Percentiles rank a stretch among this genome's conserved stretches.
These are phyloP conservation scores for Galeruca laticollis DNA, from an alignment of 2,888 invertebrate species.

Conservation along the genomic window DNA sequence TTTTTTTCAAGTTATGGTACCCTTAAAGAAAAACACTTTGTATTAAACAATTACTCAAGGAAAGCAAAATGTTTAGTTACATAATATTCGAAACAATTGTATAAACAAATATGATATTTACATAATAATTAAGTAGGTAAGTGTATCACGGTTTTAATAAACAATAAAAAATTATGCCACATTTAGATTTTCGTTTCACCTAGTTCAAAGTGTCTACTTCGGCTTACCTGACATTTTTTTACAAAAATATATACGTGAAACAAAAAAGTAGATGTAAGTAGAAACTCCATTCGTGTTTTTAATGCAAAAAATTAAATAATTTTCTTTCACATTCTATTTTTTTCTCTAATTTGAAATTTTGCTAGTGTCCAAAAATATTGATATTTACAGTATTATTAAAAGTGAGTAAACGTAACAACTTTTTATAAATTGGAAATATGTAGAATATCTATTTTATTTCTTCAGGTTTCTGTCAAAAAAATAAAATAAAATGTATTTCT, in stretches of 20 bases:
- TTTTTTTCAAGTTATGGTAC: too few species aligned
- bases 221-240: neutral
- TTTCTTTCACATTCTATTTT: too few species aligned
- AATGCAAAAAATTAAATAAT: too few species aligned
- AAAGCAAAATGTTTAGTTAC: constrained; percentile 20
- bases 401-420: too few species aligned
- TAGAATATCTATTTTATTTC: too few species aligned
- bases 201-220: constrained; percentile 13
- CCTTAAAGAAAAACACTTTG: too few species aligned
- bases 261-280: neutral
- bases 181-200: constrained; percentile 17
- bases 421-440: too few species aligned
- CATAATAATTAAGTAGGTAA: constrained; percentile 40
- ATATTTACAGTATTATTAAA: too few species aligned
- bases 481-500: too few species aligned
- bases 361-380: too few species aligned
- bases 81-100: constrained; percentile 2
- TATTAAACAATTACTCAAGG: constrained; percentile 6
- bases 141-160: constrained; percentile 36
- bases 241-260: neutral
- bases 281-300: neutral
- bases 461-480: too few species aligned
- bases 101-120: constrained; percentile 40
- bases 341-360: too few species aligned
- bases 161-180: constrained; percentile 31